phyloP scores from a whole-genome alignment of 2,113 vertebrate species.

The Macquaria ambigua region DNA sequence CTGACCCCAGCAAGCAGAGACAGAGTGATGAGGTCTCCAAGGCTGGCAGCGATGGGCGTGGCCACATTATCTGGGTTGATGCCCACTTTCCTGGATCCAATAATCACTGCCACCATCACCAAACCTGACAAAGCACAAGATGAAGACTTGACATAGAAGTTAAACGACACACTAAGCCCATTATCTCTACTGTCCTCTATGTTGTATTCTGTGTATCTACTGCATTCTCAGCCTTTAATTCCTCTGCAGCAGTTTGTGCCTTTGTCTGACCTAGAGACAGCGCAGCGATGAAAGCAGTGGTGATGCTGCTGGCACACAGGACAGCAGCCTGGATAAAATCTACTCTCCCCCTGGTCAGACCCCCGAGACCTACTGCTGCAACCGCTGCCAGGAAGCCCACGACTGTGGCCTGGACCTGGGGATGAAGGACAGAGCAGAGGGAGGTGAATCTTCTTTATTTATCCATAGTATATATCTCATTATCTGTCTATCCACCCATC shows the following conservation, averaged over 20 bases:
- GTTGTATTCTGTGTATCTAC: background rate
- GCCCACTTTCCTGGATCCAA: constrained; percentile 89
- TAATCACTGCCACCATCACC: constrained; percentile 91
- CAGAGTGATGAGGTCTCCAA: constrained; percentile 93
- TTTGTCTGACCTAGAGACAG: constrained; percentile 87
- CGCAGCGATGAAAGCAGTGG: constrained; percentile 90
- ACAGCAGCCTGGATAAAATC: constrained; percentile 85
- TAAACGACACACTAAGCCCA: background rate
- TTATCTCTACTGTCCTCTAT: background rate
- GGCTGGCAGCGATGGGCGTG: constrained; percentile 94
- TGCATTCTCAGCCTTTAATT: background rate
- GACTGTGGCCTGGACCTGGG: constrained; percentile 92
- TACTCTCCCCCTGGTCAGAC: constrained; percentile 83
- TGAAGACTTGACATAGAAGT: background rate
- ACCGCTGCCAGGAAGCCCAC: constrained; percentile 92
- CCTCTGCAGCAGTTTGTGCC: background rate
- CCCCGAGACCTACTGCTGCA: constrained; percentile 87
- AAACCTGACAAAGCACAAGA: constrained; percentile 80
- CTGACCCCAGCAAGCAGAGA: constrained; percentile 90
- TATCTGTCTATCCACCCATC: background rate
- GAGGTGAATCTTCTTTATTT: background rate
- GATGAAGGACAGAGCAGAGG: background rate
- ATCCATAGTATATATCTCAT: background rate
- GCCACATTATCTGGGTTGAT: constrained; percentile 97
- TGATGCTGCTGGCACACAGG: constrained; percentile 92